Base-by-base conservation (phyloP, 2,113 vertebrate genomes). In the Chaetodon auriga region DNA sequence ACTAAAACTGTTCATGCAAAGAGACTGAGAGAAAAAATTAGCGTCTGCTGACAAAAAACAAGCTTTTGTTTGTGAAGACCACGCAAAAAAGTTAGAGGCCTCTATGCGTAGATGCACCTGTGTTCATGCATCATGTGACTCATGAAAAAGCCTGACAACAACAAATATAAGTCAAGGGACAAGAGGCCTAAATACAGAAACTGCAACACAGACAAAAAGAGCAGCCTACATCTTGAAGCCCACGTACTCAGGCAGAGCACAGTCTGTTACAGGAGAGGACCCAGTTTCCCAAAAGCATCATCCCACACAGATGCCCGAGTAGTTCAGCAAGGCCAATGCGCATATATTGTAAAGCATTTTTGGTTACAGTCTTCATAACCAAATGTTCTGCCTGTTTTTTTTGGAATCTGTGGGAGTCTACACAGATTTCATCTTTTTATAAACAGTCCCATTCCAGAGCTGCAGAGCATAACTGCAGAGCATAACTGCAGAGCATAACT, bases 361-460 rank as follows among this genome's bases (percentile, higher is more conserved):
- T 16, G 25, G 36, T 49, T 68, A 61, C 41, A 23, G 43, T 25
- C 41, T 5, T 54, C n/a, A 38, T 16, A 54, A 19, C 53, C 6
- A 58, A 77, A 81, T 48, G 38, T 62, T 77, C n/a, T 16, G 36
- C 72, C 45, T n/a, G 43, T 45, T 45, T 43, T 36, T 63, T 35
- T 82, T 57, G 51, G 63, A 71, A 48, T 80, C 35, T 62, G 63
- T 71, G 61, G 63, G 19, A 73, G 36, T 64, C 55, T 23, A 18
- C 25, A 55, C 36, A 63, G 41, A 48, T 11, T 41, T 70, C 15
- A 43, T 53, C 43, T 60, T 68, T 35, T 57, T 45, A 48, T 36
- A 83, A 81, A 78, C 75, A 82, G 68, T 65, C 64, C 0, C 78
- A 89, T 90, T 92, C 92, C 91, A 68, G 65, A 84, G 81, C 78